Evolutionary conservation across 2,888 invertebrate genomes (phyloP).

Genomic region (Agapostemon virescens): DNA sequence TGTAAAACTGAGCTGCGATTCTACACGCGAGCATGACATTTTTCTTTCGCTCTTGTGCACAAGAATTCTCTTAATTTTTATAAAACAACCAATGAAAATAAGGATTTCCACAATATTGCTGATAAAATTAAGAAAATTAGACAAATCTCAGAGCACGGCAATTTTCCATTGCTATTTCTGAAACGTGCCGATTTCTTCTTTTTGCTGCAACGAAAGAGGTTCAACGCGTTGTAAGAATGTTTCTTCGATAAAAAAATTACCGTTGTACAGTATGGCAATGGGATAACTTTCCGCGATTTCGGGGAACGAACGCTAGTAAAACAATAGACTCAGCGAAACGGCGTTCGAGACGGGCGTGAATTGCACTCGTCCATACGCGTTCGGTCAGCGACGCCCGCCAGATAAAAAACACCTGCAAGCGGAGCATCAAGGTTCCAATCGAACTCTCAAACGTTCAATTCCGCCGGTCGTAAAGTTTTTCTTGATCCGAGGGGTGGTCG

Average conservation of each 20-base stretch:
- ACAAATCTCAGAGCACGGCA: background rate
- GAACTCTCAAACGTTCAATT: conserved; percentile 28
- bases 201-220: background rate
- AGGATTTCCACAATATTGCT: no score
- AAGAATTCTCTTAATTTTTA: background rate
- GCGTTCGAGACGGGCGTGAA: background rate
- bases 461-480: conserved; percentile 35
- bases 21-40: no score
- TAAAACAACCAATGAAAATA: background rate
- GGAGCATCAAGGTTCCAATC: conserved; percentile 7
- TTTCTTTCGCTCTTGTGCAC: background rate
- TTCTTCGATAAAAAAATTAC: background rate
- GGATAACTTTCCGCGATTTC: background rate
- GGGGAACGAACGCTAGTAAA: background rate
- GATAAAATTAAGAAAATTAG: no score
- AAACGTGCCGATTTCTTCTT: no score
- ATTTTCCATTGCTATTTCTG: no score
- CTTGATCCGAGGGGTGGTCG: conserved; percentile 37
- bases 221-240: background rate
- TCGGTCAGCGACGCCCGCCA: background rate
- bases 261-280: background rate
- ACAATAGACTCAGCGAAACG: background rate
- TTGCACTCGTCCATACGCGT: background rate
- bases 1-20: no score
- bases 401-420: background rate